A percentile compares a stretch with the other conserved stretches of the same genome.
Conservation (phyloP, 2,888 invertebrate species). For the Ametastegia equiseti region DNA sequence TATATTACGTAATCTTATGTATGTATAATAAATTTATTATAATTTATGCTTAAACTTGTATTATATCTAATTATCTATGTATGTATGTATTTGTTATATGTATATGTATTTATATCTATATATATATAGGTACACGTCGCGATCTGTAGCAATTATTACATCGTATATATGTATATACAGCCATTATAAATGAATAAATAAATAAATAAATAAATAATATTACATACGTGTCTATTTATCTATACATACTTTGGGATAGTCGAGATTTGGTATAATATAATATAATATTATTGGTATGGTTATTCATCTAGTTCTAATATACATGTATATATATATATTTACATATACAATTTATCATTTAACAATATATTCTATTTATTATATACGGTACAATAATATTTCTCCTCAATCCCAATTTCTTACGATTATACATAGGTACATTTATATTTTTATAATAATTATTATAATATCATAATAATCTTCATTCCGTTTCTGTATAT, state of each 20-base stretch:
- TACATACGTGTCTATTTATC: neutral
- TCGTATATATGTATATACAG: too few relatives aligned
- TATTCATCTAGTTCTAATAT: neutral
- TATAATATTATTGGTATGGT: neutral
- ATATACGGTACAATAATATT: too few relatives aligned
- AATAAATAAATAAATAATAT: neutral
- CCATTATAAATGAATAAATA: neutral
- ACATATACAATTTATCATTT: neutral
- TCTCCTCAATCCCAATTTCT: too few relatives aligned
- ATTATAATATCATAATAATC: too few relatives aligned
- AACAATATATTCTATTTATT: neutral
- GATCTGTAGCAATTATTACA: neutral
- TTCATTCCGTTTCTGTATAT: too few relatives aligned
- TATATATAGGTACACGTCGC: constrained; percentile 3
- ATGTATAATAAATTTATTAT: too few relatives aligned
- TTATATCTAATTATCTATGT: too few relatives aligned
- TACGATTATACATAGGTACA: too few relatives aligned
- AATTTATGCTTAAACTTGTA: too few relatives aligned
- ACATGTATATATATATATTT: neutral
- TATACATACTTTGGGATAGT: neutral
- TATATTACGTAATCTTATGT: too few relatives aligned
- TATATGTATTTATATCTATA: neutral
- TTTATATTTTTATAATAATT: too few relatives aligned
- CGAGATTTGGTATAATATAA: neutral
- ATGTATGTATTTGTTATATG: too few relatives aligned